Conservation (phyloP, 2,888 invertebrate genomes). For the Hemistola chrysoprasaria region DNA sequence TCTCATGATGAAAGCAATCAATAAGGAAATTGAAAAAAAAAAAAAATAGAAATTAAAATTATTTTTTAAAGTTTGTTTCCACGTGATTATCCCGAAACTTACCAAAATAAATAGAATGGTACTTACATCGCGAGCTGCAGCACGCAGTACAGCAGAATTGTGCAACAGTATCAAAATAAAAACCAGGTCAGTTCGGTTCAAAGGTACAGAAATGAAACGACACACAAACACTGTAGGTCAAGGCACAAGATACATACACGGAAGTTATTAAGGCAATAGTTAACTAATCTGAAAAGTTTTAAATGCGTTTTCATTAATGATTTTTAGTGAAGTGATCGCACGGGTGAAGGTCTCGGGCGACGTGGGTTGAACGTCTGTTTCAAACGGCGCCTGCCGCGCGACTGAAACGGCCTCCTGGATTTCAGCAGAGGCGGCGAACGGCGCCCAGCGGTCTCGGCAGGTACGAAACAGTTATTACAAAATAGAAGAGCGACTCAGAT, state of each 20-base stretch:
- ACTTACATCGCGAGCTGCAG: conserved; percentile 44
- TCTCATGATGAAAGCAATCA: too few species aligned
- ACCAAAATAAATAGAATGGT: conserved; percentile 15
- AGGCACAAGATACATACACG: conserved; percentile 33
- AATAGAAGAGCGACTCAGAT: conserved; percentile 35
- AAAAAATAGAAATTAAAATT: too few species aligned
- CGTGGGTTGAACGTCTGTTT: conserved; percentile 35
- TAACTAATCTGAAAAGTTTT: conserved; percentile 39
- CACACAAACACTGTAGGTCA: conserved; percentile 30
- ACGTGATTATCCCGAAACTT: too few species aligned
- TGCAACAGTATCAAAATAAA: conserved; percentile 66
- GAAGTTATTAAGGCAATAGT: conserved; percentile 40
- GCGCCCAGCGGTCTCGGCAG: conserved; percentile 69
- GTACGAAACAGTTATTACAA: conserved; percentile 39
- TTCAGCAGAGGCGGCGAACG: conserved; percentile 31
- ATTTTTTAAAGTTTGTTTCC: too few species aligned
- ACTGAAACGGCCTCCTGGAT: conserved; percentile 42
- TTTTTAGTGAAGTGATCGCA: conserved; percentile 48
- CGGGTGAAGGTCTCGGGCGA: conserved; percentile 24
- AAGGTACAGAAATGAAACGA: conserved; percentile 39
- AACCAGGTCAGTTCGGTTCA: conserved; percentile 57
- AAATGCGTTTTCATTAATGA: conserved; percentile 59
- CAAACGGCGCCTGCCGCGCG: conserved; percentile 57
- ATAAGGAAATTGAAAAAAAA: too few species aligned
- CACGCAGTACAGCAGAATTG: conserved; percentile 45